Conservation (phyloP, 2,113 vertebrate species). For the Delphinapterus leucas region DNA sequence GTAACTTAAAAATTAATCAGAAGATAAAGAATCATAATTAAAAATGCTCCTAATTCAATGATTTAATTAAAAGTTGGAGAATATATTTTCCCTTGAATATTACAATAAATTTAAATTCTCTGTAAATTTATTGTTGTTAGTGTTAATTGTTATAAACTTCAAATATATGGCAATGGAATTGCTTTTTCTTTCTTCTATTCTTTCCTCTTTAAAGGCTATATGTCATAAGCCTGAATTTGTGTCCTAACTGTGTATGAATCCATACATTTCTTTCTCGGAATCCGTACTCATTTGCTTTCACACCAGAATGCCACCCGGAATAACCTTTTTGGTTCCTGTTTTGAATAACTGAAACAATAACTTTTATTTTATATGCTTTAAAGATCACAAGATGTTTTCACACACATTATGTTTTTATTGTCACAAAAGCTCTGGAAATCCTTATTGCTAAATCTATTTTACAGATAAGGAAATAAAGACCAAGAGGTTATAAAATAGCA, state of each 20-base stretch:
- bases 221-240: not conserved
- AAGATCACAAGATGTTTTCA: conserved; percentile 13
- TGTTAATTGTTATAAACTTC: not conserved
- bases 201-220: not conserved
- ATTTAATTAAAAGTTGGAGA: not conserved
- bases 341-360: conserved; percentile 43
- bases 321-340: conserved; percentile 24
- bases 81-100: not conserved
- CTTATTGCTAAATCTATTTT: not conserved
- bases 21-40: not conserved
- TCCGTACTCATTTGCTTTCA: not conserved
- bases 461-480: not conserved
- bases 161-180: not conserved
- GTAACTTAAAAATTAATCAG: not conserved
- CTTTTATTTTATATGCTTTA: conserved; percentile 4
- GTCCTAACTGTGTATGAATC: not conserved
- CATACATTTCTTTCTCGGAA: not conserved
- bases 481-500: not conserved
- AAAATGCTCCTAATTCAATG: not conserved
- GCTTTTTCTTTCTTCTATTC: not conserved
- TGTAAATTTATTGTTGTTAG: not conserved
- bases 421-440: not conserved
- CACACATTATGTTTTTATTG: conserved; percentile 38
- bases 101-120: not conserved
- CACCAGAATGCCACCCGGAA: not conserved